Evolutionary conservation across 2,888 invertebrate species (phyloP), one percentile per base, ranked within the genome.

Genomic region (Brenthis daphne): DNA sequence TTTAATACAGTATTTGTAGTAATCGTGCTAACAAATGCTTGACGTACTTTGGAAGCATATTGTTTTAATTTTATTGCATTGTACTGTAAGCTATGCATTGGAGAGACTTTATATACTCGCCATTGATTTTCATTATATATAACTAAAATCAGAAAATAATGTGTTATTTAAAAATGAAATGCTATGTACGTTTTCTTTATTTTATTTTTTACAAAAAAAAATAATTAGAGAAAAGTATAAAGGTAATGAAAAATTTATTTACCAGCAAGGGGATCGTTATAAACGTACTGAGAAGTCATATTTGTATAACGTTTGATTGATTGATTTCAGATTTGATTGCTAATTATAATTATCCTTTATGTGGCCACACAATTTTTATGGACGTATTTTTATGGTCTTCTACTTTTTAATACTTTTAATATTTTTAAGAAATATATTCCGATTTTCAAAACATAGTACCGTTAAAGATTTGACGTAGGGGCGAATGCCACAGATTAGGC

Each of bases 121-220:
- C 92, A 92, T 54, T 82, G 80, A 0, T 85, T 83, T 81, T 92
- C 90, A 72, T 89, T 88, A 73, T 88, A 91, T 69, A 92, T 89
- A 11, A 81, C 92, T 92, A 79, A 29, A 84, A 77, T 20, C 55
- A 67, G 54, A 43, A 43, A 43, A 43, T 0, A 3, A 43, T 43
- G 11, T 43, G 11, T 43, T 11, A 11, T 11, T 43, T 8, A 43
- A 43, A 43, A 43, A 43, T 43, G 37, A 43, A 43, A 11, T 0
- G 1, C 37, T 43, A 11, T 11, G 11, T 43, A 1, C 11, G 2
- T 8, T 43, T 43, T 43, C 37, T 43, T 43, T 43, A 11, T 43
- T 43, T 2, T 2, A 43, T 8, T 11, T 43, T 3, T 43, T 43
- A 11, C 11, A 43, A 11, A 1, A 37, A 37, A 37, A 37, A 6